Percentiles rank a stretch among this genome's conserved stretches.
These are phyloP conservation scores for Urophycis tenuis DNA, from an alignment of 2,797 vertebrate genomes.

Conservation along the genomic window DNA sequence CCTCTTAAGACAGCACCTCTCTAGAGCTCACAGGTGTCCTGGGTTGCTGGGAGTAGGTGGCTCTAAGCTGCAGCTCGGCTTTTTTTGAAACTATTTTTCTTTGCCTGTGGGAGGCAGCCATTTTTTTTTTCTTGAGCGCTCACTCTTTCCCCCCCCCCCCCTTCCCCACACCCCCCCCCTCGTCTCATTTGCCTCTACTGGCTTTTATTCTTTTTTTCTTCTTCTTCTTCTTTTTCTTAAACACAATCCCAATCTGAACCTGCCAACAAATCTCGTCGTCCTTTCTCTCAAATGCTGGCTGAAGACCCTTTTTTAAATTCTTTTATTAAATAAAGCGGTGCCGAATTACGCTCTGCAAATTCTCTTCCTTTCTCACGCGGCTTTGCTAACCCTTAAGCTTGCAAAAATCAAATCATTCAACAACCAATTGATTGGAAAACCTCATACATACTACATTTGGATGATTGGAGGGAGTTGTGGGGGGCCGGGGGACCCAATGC, in stretches of 20 bases:
- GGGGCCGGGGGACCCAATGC: conserved; percentile 41
- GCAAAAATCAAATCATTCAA: conserved; percentile 47
- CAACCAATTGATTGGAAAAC: conserved; percentile 5
- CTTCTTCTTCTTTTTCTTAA: neutral
- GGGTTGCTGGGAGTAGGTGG: conserved; percentile 68
- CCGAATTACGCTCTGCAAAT: conserved; percentile 48
- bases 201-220: conserved; percentile 1
- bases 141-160: conserved; percentile 45
- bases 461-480: neutral
- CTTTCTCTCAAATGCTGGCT: conserved; percentile 46
- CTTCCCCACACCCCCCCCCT: too few species aligned
- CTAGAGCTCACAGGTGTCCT: conserved; percentile 61
- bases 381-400: conserved; percentile 73
- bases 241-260: conserved; percentile 49
- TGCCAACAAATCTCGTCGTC: conserved; percentile 47
- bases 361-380: conserved; percentile 58
- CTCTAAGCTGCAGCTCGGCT: conserved; percentile 66
- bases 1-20: conserved; percentile 51
- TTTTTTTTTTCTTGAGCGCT: conserved; percentile 51
- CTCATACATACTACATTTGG: neutral
- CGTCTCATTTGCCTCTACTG: conserved; percentile 41
- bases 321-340: conserved; percentile 46
- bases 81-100: conserved; percentile 18
- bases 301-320: conserved; percentile 40
- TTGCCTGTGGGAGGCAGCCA: conserved; percentile 54